Evolutionary conservation across 1,140 invertebrate species (phyloP), one percentile per base, ranked within the genome.

Genomic region (Aleiodes sp.): DNA sequence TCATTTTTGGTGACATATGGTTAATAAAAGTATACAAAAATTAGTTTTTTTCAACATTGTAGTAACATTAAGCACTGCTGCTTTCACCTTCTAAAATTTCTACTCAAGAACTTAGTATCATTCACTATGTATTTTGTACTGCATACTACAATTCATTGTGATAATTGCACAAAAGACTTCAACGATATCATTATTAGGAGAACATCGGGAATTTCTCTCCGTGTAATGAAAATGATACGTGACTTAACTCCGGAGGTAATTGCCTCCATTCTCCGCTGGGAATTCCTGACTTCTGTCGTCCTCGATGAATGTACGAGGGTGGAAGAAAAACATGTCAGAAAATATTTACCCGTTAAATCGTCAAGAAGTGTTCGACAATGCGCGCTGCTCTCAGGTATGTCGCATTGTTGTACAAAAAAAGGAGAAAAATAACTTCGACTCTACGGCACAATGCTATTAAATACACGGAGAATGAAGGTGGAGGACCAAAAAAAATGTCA

Each of bases 151-250:
- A n/a, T n/a, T n/a, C n/a, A n/a, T n/a, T n/a, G n/a, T n/a, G n/a
- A n/a, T n/a, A n/a, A n/a, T n/a, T n/a, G n/a, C n/a, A n/a, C n/a
- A n/a, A n/a, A n/a, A n/a, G n/a, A n/a, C n/a, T n/a, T n/a, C n/a
- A n/a, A n/a, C n/a, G n/a, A n/a, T n/a, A n/a, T n/a, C n/a, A n/a
- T n/a, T n/a, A n/a, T n/a, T n/a, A n/a, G n/a, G n/a, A n/a, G n/a
- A n/a, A n/a, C n/a, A n/a, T n/a, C n/a, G n/a, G n/a, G n/a, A n/a
- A n/a, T n/a, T n/a, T n/a, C n/a, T n/a, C n/a, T n/a, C n/a, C n/a
- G n/a, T n/a, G n/a, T 83, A 84, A 84, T 85, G 84, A 84, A 85
- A 84, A 83, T 79, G 79, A 82, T 80, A 78, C 73, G 74, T 14
- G 26, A 12, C 29, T 56, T 24, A 56, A 19, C 24, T 12, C 8